Evolutionary conservation across 2,113 vertebrate genomes (phyloP), one percentile per base, ranked within the genome.

Genomic region (Cyprinodon variegatus): DNA sequence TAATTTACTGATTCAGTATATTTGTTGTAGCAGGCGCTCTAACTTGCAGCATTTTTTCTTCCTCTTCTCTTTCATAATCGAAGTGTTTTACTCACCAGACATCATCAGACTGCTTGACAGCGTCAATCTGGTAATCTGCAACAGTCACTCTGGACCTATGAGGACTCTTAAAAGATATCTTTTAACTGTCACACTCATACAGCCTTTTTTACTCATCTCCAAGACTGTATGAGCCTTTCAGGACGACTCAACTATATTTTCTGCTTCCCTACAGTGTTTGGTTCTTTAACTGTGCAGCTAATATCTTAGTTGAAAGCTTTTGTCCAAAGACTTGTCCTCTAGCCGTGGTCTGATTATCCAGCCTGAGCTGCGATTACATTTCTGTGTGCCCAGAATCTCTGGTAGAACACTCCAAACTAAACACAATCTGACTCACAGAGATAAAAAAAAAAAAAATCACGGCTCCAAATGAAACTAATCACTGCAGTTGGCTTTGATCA

Each of bases 21-120:
- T 29, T 29, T 29, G 29, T 29, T 29, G 14, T 20, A 57, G 15
- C 10, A 17, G 53, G 53, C 53, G 37, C 15, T 0, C 59, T n/a
- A 15, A n/a, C 14, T 57, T 22, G 65, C 15, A n/a, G 60, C 1
- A 14, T 68, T 20, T 20, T 61, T 29, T 48, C 43, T 5, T 9
- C 4, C 14, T n/a, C 68, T 38, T 63, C 40, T 59, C 17, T 12
- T 14, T 38, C 50, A 17, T 61, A 20, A 62, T 37, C 65, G 10
- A 37, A 37, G 13, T 14, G 11, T 77, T 66, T 62, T 68, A 22
- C 43, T 50, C 74, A 77, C 64, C 74, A 70, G 46, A 38, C 50
- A 77, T 60, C 53, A 73, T 81, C 74, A 79, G 66, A 64, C 69
- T 65, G 65, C 72, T 74, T 67, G 76, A 84, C 70, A 77, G 74